Evolutionary conservation across 2,113 vertebrate genomes (phyloP), one percentile per base, ranked within the genome.

Genomic region (Atherinomorus stipes): DNA sequence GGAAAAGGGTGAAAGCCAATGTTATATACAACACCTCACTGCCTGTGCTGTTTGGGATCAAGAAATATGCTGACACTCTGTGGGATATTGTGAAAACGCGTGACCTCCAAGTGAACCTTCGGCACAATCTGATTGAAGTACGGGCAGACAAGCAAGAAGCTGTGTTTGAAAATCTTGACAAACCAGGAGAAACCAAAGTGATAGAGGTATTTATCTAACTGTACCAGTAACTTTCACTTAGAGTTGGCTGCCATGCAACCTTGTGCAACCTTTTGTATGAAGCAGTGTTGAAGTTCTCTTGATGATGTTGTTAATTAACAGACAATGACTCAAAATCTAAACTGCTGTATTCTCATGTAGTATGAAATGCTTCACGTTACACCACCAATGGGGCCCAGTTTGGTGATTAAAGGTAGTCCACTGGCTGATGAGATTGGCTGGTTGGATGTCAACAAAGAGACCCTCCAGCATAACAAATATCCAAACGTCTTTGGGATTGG

Each of bases 301-400:
- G 11, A 16, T 23, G 1, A 16, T 51, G 7, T 11, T 15, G 3
- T 1, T n/a, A 34, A 22, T 44, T 9, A 12, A 38, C 37, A 12
- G 12, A 3, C 38, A 12, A 3, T 40, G 11, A 13, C 10, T 3
- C 11, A 40, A 5, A 21, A 31, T 21, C 8, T 31, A 26, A 34
- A 8, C 31, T 11, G 25, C 28, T 25, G 2, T 19, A 60, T 45
- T 50, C 31, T 47, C 59, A 40, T 3, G 15, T 47, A 99, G 98
- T 99, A 98, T 78, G 98, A 96, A 89, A 98, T 99, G 97, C 96
- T 99, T 66, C 98, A 99, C 7, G 96, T 99, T 28, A 98, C 98
- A 0, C 98, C 98, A 1, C 98, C 98, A 0, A 99, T 99, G 98
- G 96, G 97, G 51, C 92, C 97, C 11, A 96, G 87, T 22, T 86